These are phyloP conservation scores for Chaunax sp. DNA, from an alignment of 2,797 vertebrate species.

Conservation along the genomic window DNA sequence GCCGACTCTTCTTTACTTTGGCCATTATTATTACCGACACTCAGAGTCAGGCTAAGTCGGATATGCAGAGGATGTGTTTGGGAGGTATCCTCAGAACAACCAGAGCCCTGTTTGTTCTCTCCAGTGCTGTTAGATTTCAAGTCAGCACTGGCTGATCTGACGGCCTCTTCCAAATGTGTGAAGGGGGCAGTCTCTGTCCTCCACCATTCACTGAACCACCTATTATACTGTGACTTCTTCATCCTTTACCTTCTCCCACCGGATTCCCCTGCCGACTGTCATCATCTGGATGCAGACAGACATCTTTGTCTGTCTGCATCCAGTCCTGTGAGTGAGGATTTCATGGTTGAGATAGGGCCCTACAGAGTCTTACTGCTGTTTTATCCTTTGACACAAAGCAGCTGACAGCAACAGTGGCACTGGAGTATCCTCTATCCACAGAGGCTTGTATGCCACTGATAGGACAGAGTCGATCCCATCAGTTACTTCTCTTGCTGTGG, in stretches of 20 bases:
- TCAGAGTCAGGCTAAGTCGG: too few relatives aligned
- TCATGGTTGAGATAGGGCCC: background rate
- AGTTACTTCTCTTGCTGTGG: background rate
- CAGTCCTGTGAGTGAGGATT: slow-evolving; percentile 6
- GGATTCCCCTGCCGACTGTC: background rate
- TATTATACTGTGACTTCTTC: background rate
- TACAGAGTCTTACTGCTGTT: background rate
- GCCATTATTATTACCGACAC: background rate
- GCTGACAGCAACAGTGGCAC: background rate
- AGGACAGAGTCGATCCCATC: slow-evolving; percentile 5
- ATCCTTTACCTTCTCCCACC: background rate
- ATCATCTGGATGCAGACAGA: too few relatives aligned
- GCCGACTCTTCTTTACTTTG: background rate
- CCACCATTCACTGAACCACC: background rate
- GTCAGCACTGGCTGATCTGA: background rate
- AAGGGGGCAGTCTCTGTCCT: background rate
- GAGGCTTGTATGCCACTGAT: background rate
- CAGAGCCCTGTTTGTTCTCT: background rate
- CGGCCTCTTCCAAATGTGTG: background rate
- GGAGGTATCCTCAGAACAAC: background rate
- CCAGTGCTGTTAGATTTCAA: background rate
- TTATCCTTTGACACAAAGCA: background rate
- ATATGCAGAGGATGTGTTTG: background rate
- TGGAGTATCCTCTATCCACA: background rate
- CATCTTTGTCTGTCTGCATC: background rate